Base-by-base conservation (phyloP, 1,140 invertebrate species). In the Luehdorfia chinensis region DNA sequence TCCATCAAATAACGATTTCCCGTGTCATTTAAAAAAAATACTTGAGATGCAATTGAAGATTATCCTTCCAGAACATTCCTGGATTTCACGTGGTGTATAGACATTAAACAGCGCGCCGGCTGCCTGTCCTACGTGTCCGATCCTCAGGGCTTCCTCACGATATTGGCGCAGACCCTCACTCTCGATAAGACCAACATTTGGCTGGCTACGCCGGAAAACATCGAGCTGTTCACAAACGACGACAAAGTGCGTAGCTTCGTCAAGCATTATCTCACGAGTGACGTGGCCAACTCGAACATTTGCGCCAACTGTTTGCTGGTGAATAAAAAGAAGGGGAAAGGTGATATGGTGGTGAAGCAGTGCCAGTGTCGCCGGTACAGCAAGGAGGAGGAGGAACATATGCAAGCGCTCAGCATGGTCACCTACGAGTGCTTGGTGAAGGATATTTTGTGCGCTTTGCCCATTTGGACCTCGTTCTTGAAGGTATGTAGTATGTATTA, bases 101-200 rank as follows among this genome's bases (percentile, higher is more conserved):
- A 93, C 67, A 93, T 98, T 0, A 97, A 98, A 75, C 95, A 96
- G 71, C 91, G 93, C 66, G 95, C 95, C 8, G 96, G 96, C 1
- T 95, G 95, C 79, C 88, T 97, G 1, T 95, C 95, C 0, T 96
- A 97, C 77, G 67, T 91, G 1, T 94, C 96, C 77, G 96, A 98
- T 87, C 95, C 96, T 7, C 91, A 96, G 74, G 94, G 95, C 8
- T 95, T 94, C 72, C 90, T 93, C 70, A 95, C 93, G 67, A 89
- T 96, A 44, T 76, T 97, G 23, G 94, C 95, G 0, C 93, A 94
- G 64, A 94, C 93, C 0, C 76, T 97, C n/a, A 95, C 94, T 0
- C 92, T 93, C 11, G 94, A 96, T 64, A 92, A 93, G 64, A 87
- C 91, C 31, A 88, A 92, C 59, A 89, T 94, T 14, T 94, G 92